Evolutionary conservation across 1,140 invertebrate species (phyloP), one percentile per base, ranked within the genome.

Genomic region (Bombus terrestris): DNA sequence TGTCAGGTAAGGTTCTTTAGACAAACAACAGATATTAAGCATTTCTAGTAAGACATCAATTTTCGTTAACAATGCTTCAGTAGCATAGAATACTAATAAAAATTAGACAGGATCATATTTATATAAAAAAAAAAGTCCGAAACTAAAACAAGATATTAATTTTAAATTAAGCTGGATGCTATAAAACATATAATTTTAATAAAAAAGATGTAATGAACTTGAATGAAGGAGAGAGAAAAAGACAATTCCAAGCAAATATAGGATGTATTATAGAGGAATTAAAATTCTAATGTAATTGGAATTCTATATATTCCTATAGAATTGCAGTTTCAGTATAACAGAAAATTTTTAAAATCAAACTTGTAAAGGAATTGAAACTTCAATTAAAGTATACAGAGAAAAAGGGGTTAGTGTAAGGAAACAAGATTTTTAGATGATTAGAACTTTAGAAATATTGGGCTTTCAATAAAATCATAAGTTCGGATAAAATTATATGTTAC

Each of bases 401-500:
- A 80, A 80, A 62, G 35, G 41, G 41, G 18, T 73, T 80, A 59
- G 64, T 32, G 32, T 32, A 47, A 80, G 77, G 76, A 35, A 80
- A 80, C 32, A 53, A 73, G 80, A 80, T 47, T 43, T 32, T 71
- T 80, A 47, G 35, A 62, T 80, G 73, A 72, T 47, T 85, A 80
- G 68, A 85, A 85, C 64, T 85, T 77, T 80, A 80, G 9, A 47
- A 47, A 32, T 59, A 79, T 9, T 57, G 41, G 35, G 80, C 73
- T 80, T 85, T 80, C 68, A 85, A 64, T 59, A 80, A 72, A 62
- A 47, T 80, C n/a, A 32, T 72, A 43, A 25, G n/a, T 28, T 66
- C 37, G 39, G 18, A 77, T 57, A 68, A 47, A 72, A 85, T 37
- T 85, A 47, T 25, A 57, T 57, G 6, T 72, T 80, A 62, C 28